Evolutionary conservation across 2,888 invertebrate species (phyloP), one percentile per base, ranked within the genome.

Genomic region (Chloroclysta siterata): DNA sequence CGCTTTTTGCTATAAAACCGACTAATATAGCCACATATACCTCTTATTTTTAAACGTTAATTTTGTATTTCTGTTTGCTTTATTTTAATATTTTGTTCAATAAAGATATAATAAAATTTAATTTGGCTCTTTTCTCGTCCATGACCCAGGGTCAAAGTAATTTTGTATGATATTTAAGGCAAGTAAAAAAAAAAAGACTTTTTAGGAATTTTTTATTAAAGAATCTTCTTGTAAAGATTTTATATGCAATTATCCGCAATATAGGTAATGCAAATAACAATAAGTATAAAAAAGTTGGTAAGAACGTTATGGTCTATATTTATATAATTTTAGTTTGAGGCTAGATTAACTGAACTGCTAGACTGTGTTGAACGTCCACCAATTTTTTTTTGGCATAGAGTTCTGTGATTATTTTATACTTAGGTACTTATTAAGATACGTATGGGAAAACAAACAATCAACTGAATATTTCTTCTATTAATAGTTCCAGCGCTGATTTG

Each of bases 401-500:
- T n/a, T n/a, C n/a, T n/a, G n/a, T n/a, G n/a, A n/a, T n/a, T n/a
- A n/a, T n/a, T n/a, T n/a, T n/a, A n/a, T n/a, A n/a, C n/a, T n/a
- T n/a, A n/a, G n/a, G n/a, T n/a, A n/a, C n/a, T n/a, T n/a, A n/a
- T n/a, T n/a, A n/a, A n/a, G n/a, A n/a, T n/a, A 22, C 22, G 22
- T 22, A 22, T 14, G 1, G 2, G 2, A 3, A 39, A 39, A 8
- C 36, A 39, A 39, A 1, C 36, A 4, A 11, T 10, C 36, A 5
- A 29, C 0, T 5, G 3, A 46, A 53, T 36, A 2, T 5, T 7
- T 53, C 36, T 51, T 60, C 56, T 50, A 65, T 42, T 46, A 39
- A 42, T 58, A 52, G 58, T 10, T 33, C n/a, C 58, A 54, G 53
- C 50, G 50, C 33, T 47, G 54, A 65, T 65, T 60, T 65, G 48